phyloP scores from a whole-genome alignment of 2,797 vertebrate species.

The Malurus leucopterus region DNA sequence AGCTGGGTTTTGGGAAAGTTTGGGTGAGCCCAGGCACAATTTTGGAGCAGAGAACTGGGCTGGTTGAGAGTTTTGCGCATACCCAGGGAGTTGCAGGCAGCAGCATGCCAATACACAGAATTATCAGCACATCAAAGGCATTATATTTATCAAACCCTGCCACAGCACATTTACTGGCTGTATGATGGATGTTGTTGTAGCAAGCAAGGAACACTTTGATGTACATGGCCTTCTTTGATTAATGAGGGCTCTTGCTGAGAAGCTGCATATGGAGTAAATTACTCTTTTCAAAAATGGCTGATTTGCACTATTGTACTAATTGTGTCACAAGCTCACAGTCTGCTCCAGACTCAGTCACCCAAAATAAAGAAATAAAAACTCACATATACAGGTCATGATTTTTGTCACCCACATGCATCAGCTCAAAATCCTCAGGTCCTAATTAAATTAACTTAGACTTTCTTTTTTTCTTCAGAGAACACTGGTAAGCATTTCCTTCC shows the following conservation, averaged over 20 bases:
- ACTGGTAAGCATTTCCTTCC: background rate
- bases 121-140: conserved; percentile 75
- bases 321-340: conserved; percentile 80
- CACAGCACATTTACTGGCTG: conserved; percentile 71
- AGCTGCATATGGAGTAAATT: conserved; percentile 80
- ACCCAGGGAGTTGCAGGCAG: conserved; percentile 52
- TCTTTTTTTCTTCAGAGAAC: background rate
- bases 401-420: conserved; percentile 37
- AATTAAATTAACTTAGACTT: conserved; percentile 65
- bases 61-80: background rate
- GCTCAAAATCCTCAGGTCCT: conserved; percentile 64
- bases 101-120: conserved; percentile 65
- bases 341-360: conserved; percentile 68
- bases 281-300: conserved; percentile 83
- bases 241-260: conserved; percentile 80
- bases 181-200: conserved; percentile 79
- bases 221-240: conserved; percentile 82
- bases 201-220: conserved; percentile 79
- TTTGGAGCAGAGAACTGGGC: conserved; percentile 1
- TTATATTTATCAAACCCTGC: conserved; percentile 75
- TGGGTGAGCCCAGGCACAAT: background rate
- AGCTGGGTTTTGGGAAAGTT: background rate
- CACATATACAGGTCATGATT: conserved; percentile 47
- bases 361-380: conserved; percentile 47
- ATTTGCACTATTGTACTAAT: conserved; percentile 86